phyloP scores from a whole-genome alignment of 2,797 vertebrate genomes.

The Notolepis coatsorum region DNA sequence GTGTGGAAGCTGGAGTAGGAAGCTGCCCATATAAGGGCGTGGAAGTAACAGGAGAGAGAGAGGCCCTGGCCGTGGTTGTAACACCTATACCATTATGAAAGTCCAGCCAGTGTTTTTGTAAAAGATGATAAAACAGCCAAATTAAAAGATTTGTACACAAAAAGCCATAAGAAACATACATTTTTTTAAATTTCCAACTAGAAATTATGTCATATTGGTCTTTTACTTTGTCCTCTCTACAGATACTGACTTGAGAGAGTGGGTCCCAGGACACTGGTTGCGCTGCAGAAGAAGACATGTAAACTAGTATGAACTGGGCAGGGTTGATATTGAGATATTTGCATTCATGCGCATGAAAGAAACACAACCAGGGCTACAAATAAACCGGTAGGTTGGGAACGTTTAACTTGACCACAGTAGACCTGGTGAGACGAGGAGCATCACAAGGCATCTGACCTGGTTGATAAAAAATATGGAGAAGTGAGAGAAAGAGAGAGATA shows the following conservation, averaged over 20 bases:
- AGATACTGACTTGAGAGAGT: slow-evolving; percentile 7
- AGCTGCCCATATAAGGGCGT: no score
- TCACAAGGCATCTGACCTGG: slow-evolving; percentile 68
- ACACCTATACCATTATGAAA: no score
- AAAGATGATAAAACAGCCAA: no score
- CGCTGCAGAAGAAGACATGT: slow-evolving; percentile 64
- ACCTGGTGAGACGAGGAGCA: slow-evolving; percentile 66
- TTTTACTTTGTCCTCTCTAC: slow-evolving; percentile 1
- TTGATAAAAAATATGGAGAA: slow-evolving; percentile 69
- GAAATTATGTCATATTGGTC: no score
- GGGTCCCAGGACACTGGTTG: slow-evolving; percentile 36
- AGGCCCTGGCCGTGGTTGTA: no score
- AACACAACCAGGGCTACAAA: slow-evolving; percentile 65
- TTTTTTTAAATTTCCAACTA: no score
- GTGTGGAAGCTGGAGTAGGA: no score
- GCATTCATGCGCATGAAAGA: slow-evolving; percentile 64
- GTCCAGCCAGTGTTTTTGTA: no score
- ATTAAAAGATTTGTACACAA: no score
- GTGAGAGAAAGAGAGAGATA: slow-evolving; percentile 32
- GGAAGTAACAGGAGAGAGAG: no score
- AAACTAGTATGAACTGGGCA: slow-evolving; percentile 68
- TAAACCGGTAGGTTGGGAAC: slow-evolving; percentile 55
- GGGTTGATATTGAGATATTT: slow-evolving; percentile 67
- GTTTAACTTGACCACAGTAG: slow-evolving; percentile 62
- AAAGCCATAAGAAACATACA: no score